Base-by-base conservation (phyloP, 92 coral and sea anemone genomes). In the Epizoanthus fatuus region DNA sequence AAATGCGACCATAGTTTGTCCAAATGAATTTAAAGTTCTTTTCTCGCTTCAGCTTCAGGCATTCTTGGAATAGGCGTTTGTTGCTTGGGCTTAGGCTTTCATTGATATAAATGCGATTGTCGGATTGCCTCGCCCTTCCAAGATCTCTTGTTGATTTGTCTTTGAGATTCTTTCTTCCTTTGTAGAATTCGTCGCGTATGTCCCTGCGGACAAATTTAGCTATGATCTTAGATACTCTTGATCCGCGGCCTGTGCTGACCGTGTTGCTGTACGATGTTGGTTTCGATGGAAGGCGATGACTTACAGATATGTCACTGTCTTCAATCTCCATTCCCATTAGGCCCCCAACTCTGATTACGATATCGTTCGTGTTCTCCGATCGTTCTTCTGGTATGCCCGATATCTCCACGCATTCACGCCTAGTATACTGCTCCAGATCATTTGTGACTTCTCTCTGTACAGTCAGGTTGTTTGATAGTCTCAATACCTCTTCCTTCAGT, bases 51-150 rank as follows among this genome's bases (percentile, higher is more conserved):
- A 57, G 19, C 75, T 83, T 52, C 19, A 70, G 79, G 68, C 80
- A 38, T 38, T 29, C 38, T 59, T 72, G 72, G 47, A 73, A 63
- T 19, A 72, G 70, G 57, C 40, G 25, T 20, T 32, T 69, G 11
- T 74, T 63, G 54, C 54, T 82, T 47, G 54, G 55, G 16, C 80
- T 84, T 12, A 84, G 72, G 59, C 81, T 84, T 72, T 84, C 81
- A 3, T 19, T 78, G 56, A 70, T 71, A 55, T 54, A 70, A 66
- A 71, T 71, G 38, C 69, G 52, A 57, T 49, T 55, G 11, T 72
- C 64, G 5, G 42, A 44, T 25, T 20, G 39, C 44, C 87, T 59
- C 20, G 81, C 58, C 56, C 57, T 56, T 60, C 66, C 76, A 22
- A 84, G 35, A 68, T 83, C 87, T 69, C 55, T 83, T 58, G 67